phyloP scores from a whole-genome alignment of 1,140 invertebrate species.

The Helicoverpa armigera region DNA sequence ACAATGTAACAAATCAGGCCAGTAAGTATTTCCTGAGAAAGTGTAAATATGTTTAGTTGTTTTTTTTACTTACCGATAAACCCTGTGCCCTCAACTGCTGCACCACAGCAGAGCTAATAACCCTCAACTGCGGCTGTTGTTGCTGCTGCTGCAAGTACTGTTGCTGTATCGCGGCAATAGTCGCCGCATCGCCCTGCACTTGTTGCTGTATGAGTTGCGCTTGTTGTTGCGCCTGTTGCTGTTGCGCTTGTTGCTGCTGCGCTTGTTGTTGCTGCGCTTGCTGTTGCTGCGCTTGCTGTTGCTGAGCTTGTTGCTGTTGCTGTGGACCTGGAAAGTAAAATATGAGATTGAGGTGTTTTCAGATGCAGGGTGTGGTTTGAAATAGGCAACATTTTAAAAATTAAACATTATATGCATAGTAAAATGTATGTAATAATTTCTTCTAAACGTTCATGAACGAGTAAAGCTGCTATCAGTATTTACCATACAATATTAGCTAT shows the following conservation, averaged over 20 bases:
- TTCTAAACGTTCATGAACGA: no score
- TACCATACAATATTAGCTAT: no score
- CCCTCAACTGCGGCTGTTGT: conserved; percentile 86
- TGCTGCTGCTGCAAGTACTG: conserved; percentile 86
- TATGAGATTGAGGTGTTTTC: neutral
- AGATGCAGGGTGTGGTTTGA: no score
- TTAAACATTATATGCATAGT: no score
- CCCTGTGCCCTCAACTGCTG: conserved; percentile 85
- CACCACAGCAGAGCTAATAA: conserved; percentile 85
- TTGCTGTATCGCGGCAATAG: conserved; percentile 80
- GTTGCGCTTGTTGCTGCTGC: conserved; percentile 67
- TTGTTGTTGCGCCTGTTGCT: conserved; percentile 65
- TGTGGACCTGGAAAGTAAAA: conserved; percentile 67
- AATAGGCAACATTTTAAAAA: no score
- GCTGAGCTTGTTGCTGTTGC: conserved; percentile 80
- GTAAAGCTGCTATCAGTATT: no score
- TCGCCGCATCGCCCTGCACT: conserved; percentile 77
- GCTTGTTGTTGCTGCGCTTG: conserved; percentile 60
- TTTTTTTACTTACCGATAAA: conserved; percentile 73
- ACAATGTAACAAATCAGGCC: no score
- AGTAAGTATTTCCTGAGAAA: no score
- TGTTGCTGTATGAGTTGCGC: conserved; percentile 76
- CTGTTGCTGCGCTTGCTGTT: conserved; percentile 57
- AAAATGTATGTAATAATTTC: no score
- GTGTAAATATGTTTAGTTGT: no score